Percentiles rank a stretch among this genome's conserved stretches.
phyloP scores from a whole-genome alignment of 1,140 invertebrate species.

The Latrodectus geometricus region DNA sequence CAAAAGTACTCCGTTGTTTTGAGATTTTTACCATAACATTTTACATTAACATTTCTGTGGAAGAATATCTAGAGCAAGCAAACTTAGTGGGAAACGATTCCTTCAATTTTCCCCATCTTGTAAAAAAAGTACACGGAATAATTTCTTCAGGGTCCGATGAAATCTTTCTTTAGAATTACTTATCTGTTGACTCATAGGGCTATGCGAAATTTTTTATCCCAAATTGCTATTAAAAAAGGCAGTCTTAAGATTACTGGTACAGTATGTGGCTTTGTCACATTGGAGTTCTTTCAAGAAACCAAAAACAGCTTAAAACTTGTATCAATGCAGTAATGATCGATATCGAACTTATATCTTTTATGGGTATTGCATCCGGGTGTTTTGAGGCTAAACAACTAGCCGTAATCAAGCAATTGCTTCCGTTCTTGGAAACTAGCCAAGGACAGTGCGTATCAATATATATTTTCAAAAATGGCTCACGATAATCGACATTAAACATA shows the following conservation, averaged over 20 bases:
- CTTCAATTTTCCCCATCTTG: too few relatives aligned
- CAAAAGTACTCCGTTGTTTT: too few relatives aligned
- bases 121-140: neutral
- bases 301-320: slow-evolving; percentile 2
- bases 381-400: neutral
- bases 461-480: too few relatives aligned
- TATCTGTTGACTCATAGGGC: neutral
- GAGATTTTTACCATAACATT: too few relatives aligned
- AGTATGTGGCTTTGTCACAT: slow-evolving; percentile 2
- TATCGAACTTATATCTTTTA: neutral
- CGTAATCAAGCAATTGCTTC: neutral
- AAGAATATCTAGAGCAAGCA: too few relatives aligned
- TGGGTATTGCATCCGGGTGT: slow-evolving; percentile 13
- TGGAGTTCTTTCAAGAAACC: neutral
- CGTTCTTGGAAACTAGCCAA: neutral
- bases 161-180: neutral
- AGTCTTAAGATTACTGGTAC: neutral
- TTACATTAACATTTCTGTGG: too few relatives aligned
- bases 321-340: slow-evolving; percentile 1
- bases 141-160: neutral
- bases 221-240: neutral
- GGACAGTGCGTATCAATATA: slow-evolving; percentile 19
- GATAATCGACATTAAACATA: too few relatives aligned
- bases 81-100: too few relatives aligned
- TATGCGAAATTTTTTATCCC: neutral